Base-by-base conservation (phyloP, 1,140 invertebrate species). In the Euwallacea fornicatus region DNA sequence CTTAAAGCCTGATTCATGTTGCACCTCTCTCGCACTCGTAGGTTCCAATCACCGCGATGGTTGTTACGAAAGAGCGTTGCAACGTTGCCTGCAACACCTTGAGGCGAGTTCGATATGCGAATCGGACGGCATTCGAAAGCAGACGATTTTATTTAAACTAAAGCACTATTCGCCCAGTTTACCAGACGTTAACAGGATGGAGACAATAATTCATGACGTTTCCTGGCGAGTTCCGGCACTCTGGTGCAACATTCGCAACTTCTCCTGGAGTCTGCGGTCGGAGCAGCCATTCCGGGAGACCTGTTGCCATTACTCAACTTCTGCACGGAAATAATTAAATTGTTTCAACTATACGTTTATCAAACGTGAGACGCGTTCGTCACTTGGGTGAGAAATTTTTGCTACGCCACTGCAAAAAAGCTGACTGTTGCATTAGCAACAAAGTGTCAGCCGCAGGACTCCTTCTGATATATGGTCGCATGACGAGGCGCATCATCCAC, bases 401-500 rank as follows among this genome's bases (percentile, higher is more conserved):
- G 21, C 21, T 33, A 33, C 21, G 21, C 21, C 21, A 33, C 21
- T 33, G 21, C 4, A 50, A 50, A 50, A 47, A n/a, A 55, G 42
- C 10, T 54, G 44, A 66, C 64, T 66, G 64, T 66, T 66, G 64
- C 64, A 54, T 55, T 50, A 54, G 64, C 64, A 42, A 44, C 62
- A 58, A 41, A 50, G 47, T 55, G 64, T 66, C 64, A 55, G 47
- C 64, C 64, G 50, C 64, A 66, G 62, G 64, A 42, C 44, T 16
- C 21, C 21, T 33, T 33, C 43, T 47, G 62, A 64, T 64, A 64
- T 64, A 64, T 64, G 13, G 62, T 64, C 62, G 62, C 62, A 64
- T 64, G 62, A 64, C 44, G 62, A 33, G 43, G 21, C 16, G 64
- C 64, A 66, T 55, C 64, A 66, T 66, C 64, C 64, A 13, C 64